A percentile compares a stretch with the other conserved stretches of the same genome.
Conservation (phyloP, 1,140 invertebrate genomes). For the Temnothorax longispinosus region DNA sequence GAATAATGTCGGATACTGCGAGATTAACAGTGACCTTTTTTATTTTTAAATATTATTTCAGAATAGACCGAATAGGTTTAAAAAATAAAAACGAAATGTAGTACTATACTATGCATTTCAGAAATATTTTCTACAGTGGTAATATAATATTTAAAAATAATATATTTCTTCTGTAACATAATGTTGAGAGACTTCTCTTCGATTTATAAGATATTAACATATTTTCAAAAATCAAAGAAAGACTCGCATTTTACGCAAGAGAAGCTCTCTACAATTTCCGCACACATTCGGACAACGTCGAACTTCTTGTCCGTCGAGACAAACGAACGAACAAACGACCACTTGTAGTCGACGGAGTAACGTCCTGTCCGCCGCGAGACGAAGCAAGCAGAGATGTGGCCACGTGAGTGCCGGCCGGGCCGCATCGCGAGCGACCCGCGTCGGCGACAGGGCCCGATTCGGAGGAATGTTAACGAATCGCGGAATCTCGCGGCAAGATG, state of each 20-base stretch:
- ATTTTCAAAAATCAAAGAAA: background rate
- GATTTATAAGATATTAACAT: background rate
- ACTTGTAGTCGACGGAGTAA: slow-evolving; percentile 12
- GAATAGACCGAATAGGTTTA: background rate
- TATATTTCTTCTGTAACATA: background rate
- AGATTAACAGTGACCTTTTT: background rate
- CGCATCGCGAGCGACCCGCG: slow-evolving; percentile 27
- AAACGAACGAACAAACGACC: slow-evolving; percentile 10
- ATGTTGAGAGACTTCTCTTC: background rate
- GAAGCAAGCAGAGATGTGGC: slow-evolving; percentile 1
- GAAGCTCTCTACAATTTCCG: background rate
- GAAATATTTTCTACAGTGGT: background rate
- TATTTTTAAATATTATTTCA: background rate
- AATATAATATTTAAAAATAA: background rate
- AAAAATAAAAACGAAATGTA: background rate
- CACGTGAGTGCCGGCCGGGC: slow-evolving; percentile 2
- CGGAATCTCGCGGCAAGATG: slow-evolving; percentile 71
- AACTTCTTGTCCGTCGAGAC: slow-evolving; percentile 10
- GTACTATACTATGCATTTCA: background rate
- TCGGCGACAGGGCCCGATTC: slow-evolving; percentile 63
- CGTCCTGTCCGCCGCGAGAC: background rate
- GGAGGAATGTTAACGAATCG: slow-evolving; percentile 78
- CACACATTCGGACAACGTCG: background rate
- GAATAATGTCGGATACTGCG: background rate
- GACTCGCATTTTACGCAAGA: background rate